Percentiles rank a stretch among this genome's conserved stretches.
These are phyloP conservation scores for Phortica magna DNA, from an alignment of 2,888 invertebrate species.

Conservation along the genomic window DNA sequence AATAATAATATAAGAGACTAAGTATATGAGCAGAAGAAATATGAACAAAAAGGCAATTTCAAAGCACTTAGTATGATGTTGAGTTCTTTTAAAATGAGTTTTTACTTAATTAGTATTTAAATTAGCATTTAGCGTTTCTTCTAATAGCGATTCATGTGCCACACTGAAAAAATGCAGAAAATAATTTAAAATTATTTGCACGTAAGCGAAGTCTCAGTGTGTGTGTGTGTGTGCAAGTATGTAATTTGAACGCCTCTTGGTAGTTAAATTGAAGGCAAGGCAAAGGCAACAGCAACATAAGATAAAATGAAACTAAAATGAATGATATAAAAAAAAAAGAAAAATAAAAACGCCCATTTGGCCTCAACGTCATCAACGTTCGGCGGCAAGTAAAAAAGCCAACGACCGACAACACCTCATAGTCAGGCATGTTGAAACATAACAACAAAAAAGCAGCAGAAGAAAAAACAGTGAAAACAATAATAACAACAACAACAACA, in stretches of 20 bases:
- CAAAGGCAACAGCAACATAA: background rate
- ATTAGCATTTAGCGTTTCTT: conserved; percentile 48
- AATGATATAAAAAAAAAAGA: conserved; percentile 25
- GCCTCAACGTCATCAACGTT: background rate
- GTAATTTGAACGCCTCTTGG: conserved; percentile 68
- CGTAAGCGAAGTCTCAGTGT: conserved; percentile 17
- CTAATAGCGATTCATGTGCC: background rate
- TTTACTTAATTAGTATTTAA: conserved; percentile 65
- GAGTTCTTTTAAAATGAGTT: conserved; percentile 46
- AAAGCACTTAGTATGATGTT: conserved; percentile 14
- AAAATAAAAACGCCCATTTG: conserved; percentile 67
- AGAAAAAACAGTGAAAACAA: conserved; percentile 35
- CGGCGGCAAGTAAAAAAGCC: conserved; percentile 57
- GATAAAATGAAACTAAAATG: background rate
- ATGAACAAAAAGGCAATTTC: conserved; percentile 33
- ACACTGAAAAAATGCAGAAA: background rate
- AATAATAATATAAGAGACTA: background rate
- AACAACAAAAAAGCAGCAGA: conserved; percentile 35
- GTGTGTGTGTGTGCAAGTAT: conserved; percentile 38
- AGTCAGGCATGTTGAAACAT: conserved; percentile 33
- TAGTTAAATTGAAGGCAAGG: conserved; percentile 47
- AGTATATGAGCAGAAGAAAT: background rate
- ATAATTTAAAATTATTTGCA: conserved; percentile 15
- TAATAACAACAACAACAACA: background rate
- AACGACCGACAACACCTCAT: conserved; percentile 56